These are phyloP conservation scores for Dyspetes luteomarginatus DNA, from an alignment of 2,888 invertebrate species.

Conservation along the genomic window DNA sequence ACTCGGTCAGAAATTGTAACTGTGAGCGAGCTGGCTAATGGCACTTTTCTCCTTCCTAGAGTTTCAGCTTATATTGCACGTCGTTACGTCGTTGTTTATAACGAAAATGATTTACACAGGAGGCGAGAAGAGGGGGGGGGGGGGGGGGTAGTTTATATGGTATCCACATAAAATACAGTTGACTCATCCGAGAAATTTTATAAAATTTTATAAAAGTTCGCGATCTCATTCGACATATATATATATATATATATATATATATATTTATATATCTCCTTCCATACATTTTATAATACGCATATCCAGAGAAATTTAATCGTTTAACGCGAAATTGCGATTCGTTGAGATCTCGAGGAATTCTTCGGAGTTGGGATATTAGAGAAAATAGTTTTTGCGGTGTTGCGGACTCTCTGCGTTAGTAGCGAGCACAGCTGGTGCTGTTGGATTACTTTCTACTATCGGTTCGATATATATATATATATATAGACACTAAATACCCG, in stretches of 20 bases:
- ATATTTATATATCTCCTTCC: not conserved
- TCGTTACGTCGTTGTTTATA: constrained; percentile 32
- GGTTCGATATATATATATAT: constrained; percentile 41
- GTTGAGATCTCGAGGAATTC: constrained; percentile 47
- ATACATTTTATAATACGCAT: not conserved
- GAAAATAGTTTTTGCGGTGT: constrained; percentile 70
- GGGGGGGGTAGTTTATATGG: too few species aligned
- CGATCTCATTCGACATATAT: not conserved
- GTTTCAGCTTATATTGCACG: constrained; percentile 8
- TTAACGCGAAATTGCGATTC: constrained; percentile 66
- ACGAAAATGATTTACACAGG: constrained; percentile 21
- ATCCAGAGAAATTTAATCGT: constrained; percentile 78
- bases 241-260: too few species aligned
- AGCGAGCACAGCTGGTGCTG: constrained; percentile 53
- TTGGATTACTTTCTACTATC: constrained; percentile 68
- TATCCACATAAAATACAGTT: constrained; percentile 24
- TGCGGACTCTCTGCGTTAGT: constrained; percentile 37
- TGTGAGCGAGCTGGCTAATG: not conserved
- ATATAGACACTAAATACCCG: not conserved
- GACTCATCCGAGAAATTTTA: constrained; percentile 28
- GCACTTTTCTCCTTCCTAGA: not conserved
- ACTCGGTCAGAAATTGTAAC: too few species aligned
- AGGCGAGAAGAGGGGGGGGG: not conserved
- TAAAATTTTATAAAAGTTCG: not conserved
- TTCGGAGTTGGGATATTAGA: constrained; percentile 63